Conservation (phyloP, 2,113 vertebrate genomes). For the Antechinus flavipes region DNA sequence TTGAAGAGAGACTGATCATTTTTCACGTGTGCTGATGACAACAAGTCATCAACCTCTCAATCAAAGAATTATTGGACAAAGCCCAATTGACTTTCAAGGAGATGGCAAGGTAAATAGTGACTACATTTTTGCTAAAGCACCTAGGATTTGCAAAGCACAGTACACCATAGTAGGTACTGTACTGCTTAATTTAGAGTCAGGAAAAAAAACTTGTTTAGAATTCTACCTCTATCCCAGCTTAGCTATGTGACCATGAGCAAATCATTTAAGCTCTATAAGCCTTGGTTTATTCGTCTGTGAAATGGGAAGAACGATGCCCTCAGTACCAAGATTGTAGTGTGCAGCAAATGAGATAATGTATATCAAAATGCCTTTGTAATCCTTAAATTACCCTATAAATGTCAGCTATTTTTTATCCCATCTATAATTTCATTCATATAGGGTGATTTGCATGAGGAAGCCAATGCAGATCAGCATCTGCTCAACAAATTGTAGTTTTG, state of each 20-base stretch:
- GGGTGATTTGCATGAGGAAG: background rate
- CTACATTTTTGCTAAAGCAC: background rate
- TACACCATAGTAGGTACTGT: background rate
- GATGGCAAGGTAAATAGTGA: background rate
- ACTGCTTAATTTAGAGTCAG: background rate
- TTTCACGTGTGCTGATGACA: background rate
- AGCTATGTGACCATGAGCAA: background rate
- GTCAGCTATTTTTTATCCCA: background rate
- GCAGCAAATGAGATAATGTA: background rate
- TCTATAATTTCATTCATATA: background rate
- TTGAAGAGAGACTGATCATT: background rate
- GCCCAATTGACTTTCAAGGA: background rate
- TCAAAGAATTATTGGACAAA: background rate
- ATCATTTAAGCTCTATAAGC: background rate
- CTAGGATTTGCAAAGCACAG: background rate
- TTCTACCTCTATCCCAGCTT: background rate
- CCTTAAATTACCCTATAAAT: background rate
- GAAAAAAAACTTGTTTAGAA: background rate
- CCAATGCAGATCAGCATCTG: background rate
- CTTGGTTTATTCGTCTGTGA: background rate
- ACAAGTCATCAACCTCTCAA: background rate
- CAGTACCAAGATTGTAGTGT: background rate
- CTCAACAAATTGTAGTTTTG: background rate
- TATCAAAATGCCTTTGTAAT: background rate
- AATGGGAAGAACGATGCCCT: background rate